Base-by-base conservation (phyloP, 2,797 vertebrate species). In the Ciconia nigra region DNA sequence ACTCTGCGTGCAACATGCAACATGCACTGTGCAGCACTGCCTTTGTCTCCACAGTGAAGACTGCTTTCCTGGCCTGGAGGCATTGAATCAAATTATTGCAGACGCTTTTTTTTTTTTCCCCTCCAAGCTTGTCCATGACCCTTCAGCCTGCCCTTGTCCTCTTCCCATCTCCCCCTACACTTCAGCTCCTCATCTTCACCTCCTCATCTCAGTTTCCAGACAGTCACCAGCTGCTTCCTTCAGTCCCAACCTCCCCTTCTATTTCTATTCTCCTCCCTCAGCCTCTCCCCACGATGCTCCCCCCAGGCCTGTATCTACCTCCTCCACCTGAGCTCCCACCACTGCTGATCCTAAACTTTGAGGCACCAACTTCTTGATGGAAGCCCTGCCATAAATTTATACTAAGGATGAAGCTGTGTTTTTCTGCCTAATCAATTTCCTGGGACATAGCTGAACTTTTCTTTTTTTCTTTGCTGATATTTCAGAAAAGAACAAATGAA, bases 161-260 rank as follows among this genome's bases (percentile, higher is more conserved):
- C 42, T 79, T 91, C 33, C 41, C 54, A 33, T 85, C 44, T 71
- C 28, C 13, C 42, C 3, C 51, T 55, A 37, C 33, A 25, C 42
- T 85, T 83, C 44, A 85, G 5, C 37, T 94, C 21, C 42, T 89
- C 47, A 41, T 87, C 29, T 91, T 18, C 5, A 44, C 52, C 44
- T 89, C 35, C 44, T 93, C 79, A 37, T 93, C 89, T 91, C 94
- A 87, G 44, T 93, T 96, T 91, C 76, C 74, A 83, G 44, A 37
- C 41, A 59, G 76, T 46, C 35, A 88, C 13, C 82, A 93, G 84
- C 72, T 86, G 69, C 44, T 94, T 90, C 72, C 63, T 78, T 90
- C 85, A 86, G 57, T 88, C 20, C 63, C 76, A 74, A 21, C 12
- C 49, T 91, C n/a, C 19, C 19, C 17, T 95, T 91, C 59, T 70